Evolutionary conservation across 2,113 vertebrate species (phyloP), one percentile per base, ranked within the genome.

Genomic region (Raphicerus campestris): DNA sequence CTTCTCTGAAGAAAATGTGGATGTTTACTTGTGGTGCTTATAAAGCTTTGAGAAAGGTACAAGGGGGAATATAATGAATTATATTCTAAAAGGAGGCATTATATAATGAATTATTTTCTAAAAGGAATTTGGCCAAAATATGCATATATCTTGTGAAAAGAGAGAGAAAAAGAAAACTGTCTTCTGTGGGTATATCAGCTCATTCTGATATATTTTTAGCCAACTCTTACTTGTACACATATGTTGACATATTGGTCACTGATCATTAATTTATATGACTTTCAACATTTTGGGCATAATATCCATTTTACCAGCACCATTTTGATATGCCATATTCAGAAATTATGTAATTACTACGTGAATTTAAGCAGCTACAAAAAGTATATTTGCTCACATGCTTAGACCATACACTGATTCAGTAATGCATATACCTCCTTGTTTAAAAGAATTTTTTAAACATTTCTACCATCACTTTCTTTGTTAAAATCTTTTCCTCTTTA

Each of bases 1-100:
- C 61, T 98, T 94, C 96, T 98, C 95, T 97, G 94, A 96, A 96
- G 96, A 98, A 97, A 97, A 94, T 94, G 26, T 96, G 94, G 91
- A 78, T 93, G 87, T 97, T 98, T 98, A 94, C 63, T 95, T 96
- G 78, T 80, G 96, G 95, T 87, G 78, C 53, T 96, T 61, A 24
- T 32, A 51, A 81, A 95, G 86, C 51, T 94, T 96, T 98, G 95
- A 97, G 98, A 97, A 97, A 93, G 88, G 89, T 92, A 51, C 58
- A 42, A 87, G 70, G 70, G 20, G 60, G 45, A 91, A 82, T 77
- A 94, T 75, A 87, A 84, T 82, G 75, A 61, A 83, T 95, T 66
- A 66, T 75, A 93, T 97, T 88, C 26, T 70, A 49, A 56, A 89
- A 89, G 19, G n/a, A 49, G 10, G 19, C n/a, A 35, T 70, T 70